Evolutionary conservation across 2,113 vertebrate species (phyloP).

Genomic region (Desmodus rotundus): DNA sequence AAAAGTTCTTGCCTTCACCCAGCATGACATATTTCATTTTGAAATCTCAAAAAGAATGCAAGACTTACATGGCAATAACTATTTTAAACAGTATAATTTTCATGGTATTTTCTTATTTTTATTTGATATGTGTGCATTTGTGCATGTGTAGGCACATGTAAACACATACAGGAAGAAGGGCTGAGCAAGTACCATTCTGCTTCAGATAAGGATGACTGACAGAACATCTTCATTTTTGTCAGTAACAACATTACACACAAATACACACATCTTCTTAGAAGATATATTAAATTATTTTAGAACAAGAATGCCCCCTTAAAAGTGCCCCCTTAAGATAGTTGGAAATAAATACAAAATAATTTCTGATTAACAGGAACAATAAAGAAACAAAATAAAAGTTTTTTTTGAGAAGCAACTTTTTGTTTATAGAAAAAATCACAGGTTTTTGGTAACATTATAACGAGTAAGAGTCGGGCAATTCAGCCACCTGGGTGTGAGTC

Average conservation of each 20-base stretch:
- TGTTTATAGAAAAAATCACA: background rate
- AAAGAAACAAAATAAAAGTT: background rate
- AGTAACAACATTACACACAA: background rate
- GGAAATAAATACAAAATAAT: background rate
- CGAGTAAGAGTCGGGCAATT: background rate
- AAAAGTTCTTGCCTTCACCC: background rate
- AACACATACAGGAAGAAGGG: background rate
- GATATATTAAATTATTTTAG: background rate
- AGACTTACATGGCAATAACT: background rate
- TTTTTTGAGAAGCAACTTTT: background rate
- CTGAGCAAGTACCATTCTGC: background rate
- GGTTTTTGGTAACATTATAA: background rate
- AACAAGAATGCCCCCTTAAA: background rate
- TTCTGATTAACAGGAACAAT: background rate
- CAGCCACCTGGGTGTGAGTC: background rate
- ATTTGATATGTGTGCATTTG: background rate
- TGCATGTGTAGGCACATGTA: background rate
- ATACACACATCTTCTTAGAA: background rate
- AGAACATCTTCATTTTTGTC: background rate
- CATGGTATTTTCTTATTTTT: background rate
- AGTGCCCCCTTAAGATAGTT: background rate
- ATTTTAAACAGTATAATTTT: background rate
- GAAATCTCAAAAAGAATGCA: background rate
- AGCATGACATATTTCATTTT: background rate
- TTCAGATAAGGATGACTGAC: background rate